phyloP scores from a whole-genome alignment of 2,888 invertebrate genomes.

The Altica lythri region DNA sequence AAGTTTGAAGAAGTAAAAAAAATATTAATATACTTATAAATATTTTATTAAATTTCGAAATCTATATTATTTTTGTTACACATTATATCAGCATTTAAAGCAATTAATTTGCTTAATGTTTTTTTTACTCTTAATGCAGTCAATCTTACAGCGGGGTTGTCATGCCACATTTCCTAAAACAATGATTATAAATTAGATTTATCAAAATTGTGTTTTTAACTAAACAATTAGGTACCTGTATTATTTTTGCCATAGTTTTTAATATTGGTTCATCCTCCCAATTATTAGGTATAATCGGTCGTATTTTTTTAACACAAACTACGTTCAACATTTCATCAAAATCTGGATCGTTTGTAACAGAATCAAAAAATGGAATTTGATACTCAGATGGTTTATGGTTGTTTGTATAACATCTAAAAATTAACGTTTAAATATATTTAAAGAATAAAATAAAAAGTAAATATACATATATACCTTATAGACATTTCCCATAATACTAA shows the following conservation, averaged over 20 bases:
- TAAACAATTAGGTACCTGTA: conserved; percentile 21
- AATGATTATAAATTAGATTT: conserved; percentile 4
- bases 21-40: too few species aligned
- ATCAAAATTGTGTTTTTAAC: background rate
- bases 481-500: conserved; percentile 38
- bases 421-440: conserved; percentile 1
- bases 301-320: conserved; percentile 27
- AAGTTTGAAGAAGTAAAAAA: too few species aligned
- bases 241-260: conserved; percentile 23
- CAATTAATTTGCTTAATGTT: conserved; percentile 24
- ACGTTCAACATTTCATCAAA: conserved; percentile 27
- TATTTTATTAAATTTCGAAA: too few species aligned
- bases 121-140: conserved; percentile 38
- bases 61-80: too few species aligned
- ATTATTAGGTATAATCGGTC: conserved; percentile 29
- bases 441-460: background rate
- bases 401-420: conserved; percentile 21
- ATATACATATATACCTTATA: conserved; percentile 17
- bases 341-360: conserved; percentile 21
- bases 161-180: conserved; percentile 37
- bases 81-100: conserved; percentile 5
- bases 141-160: conserved; percentile 32
- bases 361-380: conserved; percentile 30
- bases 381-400: conserved; percentile 14
- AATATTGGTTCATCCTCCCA: conserved; percentile 31